Evolutionary conservation across 2,113 vertebrate species (phyloP).

Genomic region (Chamaea fasciata): DNA sequence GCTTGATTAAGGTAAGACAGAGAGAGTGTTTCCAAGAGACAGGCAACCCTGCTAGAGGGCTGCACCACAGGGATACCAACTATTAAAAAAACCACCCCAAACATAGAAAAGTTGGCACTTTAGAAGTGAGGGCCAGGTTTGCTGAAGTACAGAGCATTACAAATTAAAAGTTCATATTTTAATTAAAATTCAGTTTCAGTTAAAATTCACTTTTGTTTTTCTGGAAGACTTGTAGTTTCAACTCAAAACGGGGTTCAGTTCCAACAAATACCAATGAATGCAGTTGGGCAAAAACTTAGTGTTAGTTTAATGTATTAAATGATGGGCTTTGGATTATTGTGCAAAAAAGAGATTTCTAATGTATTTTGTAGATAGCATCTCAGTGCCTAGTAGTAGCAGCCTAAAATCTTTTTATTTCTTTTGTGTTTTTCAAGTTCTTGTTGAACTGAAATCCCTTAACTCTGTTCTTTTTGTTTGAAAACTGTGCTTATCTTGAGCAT

Average conservation of each 20-base stretch:
- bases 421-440: background rate
- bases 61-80: background rate
- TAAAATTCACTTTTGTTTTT: background rate
- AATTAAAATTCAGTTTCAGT: background rate
- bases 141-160: background rate
- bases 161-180: background rate
- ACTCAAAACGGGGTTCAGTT: background rate
- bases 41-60: background rate
- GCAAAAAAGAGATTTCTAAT: background rate
- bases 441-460: background rate
- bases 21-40: background rate
- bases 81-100: background rate
- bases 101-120: background rate
- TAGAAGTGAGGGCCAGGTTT: background rate
- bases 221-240: background rate
- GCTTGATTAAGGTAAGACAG: background rate
- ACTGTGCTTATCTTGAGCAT: background rate
- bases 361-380: background rate
- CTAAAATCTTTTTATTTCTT: background rate
- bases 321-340: background rate
- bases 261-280: background rate
- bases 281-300: background rate
- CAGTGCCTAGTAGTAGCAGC: background rate
- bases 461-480: background rate
- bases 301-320: background rate